Evolutionary conservation across 1,140 invertebrate genomes (phyloP), one percentile per base, ranked within the genome.

Genomic region (Reticulitermes speratus): DNA sequence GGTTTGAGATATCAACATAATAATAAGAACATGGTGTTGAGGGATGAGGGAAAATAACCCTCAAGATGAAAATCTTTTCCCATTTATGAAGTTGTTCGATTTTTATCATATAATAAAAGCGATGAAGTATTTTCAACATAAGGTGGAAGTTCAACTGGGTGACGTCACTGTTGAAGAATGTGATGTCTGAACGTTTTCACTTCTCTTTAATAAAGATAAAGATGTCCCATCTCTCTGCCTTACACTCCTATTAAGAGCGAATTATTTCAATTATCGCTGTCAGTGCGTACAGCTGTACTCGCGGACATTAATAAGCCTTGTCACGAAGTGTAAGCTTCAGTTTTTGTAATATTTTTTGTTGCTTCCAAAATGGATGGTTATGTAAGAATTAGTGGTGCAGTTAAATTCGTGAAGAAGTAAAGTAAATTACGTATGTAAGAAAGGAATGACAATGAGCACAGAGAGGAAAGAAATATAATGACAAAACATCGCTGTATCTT

Each of bases 51-150:
- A 75, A 75, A 30, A 75, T 75, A 75, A 75, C 65, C 65, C 65
- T 75, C 65, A 75, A 75, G 65, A 75, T 75, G 65, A 75, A 75
- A 75, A 75, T 75, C 65, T 75, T 30, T 30, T 9, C 65, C 65
- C 65, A 6, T 75, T 75, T 75, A 75, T 8, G 19, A 75, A 75
- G n/a, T 25, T 30, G 14, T 75, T 75, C 65, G 65, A 75, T 75
- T 75, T 75, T 75, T 75, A 30, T 25, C 14, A 30, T 19, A 75
- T 75, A 75, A 75, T 75, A 75, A 75, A 75, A 30, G 7, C 25
- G 65, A 75, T 30, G 65, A 75, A 8, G 19, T 25, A n/a, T n/a
- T 75, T 75, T 75, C 1, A 75, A 30, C 65, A 30, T 75, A 30
- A 75, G 65, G 25, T 9, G n/a, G n/a, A 75, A 75, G 65, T 75